Conservation (phyloP, 1,140 invertebrate species). For the Drosophila teissieri region DNA sequence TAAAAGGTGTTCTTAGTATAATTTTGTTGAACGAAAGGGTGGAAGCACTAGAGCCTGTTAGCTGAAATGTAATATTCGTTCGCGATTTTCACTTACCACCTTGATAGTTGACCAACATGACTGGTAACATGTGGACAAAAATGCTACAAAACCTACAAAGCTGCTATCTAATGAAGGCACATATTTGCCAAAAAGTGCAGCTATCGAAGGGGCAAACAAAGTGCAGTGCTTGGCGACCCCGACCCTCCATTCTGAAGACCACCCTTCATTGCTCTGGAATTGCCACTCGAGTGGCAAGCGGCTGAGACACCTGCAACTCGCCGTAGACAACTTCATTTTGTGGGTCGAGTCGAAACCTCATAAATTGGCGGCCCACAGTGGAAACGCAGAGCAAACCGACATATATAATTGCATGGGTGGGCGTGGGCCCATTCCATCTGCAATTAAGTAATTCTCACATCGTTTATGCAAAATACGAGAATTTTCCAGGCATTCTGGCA, state of each 20-base stretch:
- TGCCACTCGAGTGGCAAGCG: slow-evolving; percentile 8
- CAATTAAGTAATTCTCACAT: slow-evolving; percentile 84
- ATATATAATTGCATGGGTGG: slow-evolving; percentile 34
- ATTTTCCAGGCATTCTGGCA: slow-evolving; percentile 39
- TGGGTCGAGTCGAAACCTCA: slow-evolving; percentile 56
- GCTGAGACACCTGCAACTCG: slow-evolving; percentile 15
- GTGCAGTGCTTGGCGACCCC: slow-evolving; percentile 22
- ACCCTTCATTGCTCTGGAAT: background rate
- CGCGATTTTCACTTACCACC: background rate
- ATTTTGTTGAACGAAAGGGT: too few species aligned
- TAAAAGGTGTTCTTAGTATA: too few species aligned
- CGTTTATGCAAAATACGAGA: slow-evolving; percentile 79
- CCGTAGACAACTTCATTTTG: slow-evolving; percentile 78
- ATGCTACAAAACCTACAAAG: background rate
- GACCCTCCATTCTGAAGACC: background rate
- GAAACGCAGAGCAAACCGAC: slow-evolving; percentile 40
- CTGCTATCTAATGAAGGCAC: slow-evolving; percentile 13
- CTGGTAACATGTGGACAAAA: slow-evolving; percentile 44
- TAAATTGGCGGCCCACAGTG: slow-evolving; percentile 63
- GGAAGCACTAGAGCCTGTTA: too few species aligned
- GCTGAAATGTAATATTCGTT: too few species aligned
- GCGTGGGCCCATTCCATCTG: slow-evolving; percentile 41
- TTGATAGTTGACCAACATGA: slow-evolving; percentile 31
- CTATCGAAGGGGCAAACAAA: slow-evolving; percentile 35
- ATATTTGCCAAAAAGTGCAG: slow-evolving; percentile 41